phyloP scores from a whole-genome alignment of 2,113 vertebrate genomes.

The Panthera uncia region DNA sequence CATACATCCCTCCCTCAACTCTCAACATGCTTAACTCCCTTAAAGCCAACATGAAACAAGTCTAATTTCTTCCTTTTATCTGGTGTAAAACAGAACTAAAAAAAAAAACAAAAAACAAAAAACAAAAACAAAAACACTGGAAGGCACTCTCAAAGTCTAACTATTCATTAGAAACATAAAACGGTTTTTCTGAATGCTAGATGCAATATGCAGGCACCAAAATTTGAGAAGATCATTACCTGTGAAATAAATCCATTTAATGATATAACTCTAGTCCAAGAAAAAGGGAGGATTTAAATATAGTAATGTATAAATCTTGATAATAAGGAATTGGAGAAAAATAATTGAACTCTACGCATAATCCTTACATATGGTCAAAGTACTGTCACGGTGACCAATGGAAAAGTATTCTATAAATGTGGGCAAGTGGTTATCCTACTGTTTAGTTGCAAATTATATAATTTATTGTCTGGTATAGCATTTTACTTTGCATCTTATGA shows the following conservation, averaged over 20 bases:
- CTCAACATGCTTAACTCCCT: neutral
- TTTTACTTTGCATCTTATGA: neutral
- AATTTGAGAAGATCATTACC: neutral
- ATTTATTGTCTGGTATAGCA: neutral
- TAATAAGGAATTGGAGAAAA: neutral
- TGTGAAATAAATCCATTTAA: neutral
- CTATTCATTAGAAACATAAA: neutral
- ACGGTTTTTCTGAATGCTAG: neutral
- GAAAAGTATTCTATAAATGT: neutral
- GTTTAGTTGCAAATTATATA: neutral
- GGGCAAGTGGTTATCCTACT: neutral
- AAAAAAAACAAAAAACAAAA: no score
- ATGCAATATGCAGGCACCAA: accelerated
- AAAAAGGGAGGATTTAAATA: neutral
- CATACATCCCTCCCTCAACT: neutral
- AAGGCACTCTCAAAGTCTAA: neutral
- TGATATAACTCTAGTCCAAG: neutral
- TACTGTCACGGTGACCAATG: neutral
- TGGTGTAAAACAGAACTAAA: neutral
- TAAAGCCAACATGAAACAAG: neutral
- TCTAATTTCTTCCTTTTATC: neutral
- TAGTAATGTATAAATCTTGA: neutral
- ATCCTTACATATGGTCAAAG: neutral
- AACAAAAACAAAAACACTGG: neutral
- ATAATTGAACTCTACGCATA: neutral